phyloP scores from a whole-genome alignment of 2,113 vertebrate genomes.

The Acrocephalus kingi region DNA sequence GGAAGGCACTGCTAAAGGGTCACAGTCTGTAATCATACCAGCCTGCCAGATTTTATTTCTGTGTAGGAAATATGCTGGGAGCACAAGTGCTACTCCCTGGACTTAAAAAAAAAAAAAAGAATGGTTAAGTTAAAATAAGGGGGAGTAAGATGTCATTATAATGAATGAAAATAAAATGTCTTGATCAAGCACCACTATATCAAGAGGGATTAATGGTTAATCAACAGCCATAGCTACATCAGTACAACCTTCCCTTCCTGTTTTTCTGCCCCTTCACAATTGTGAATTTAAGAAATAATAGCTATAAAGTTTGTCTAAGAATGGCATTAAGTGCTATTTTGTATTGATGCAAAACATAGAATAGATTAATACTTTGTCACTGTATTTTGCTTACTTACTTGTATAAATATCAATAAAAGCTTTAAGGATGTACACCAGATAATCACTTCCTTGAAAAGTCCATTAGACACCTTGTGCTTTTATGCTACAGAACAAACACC shows the following conservation, averaged over 20 bases:
- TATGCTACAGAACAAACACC: not conserved
- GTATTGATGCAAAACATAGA: not conserved
- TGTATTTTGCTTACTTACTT: not conserved
- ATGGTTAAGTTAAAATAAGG: not conserved
- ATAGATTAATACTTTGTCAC: not conserved
- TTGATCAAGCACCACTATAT: slow-evolving; percentile 3
- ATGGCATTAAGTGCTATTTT: not conserved
- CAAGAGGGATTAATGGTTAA: not conserved
- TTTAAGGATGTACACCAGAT: not conserved
- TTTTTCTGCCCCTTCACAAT: not conserved
- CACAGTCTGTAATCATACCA: not conserved
- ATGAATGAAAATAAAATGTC: slow-evolving; percentile 25
- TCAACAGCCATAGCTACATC: not conserved
- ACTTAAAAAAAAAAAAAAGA: not conserved
- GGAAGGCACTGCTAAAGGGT: not conserved
- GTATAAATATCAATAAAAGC: slow-evolving; percentile 25
- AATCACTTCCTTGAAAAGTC: slow-evolving; percentile 30
- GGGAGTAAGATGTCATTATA: not conserved
- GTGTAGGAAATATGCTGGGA: not conserved
- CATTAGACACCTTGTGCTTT: not conserved
- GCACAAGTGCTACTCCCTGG: not conserved
- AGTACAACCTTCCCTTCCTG: not conserved
- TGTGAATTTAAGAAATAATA: not conserved
- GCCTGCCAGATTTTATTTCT: not conserved
- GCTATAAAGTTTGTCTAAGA: not conserved